Conservation (phyloP, 2,113 vertebrate genomes). For the Rhombomys opimus region DNA sequence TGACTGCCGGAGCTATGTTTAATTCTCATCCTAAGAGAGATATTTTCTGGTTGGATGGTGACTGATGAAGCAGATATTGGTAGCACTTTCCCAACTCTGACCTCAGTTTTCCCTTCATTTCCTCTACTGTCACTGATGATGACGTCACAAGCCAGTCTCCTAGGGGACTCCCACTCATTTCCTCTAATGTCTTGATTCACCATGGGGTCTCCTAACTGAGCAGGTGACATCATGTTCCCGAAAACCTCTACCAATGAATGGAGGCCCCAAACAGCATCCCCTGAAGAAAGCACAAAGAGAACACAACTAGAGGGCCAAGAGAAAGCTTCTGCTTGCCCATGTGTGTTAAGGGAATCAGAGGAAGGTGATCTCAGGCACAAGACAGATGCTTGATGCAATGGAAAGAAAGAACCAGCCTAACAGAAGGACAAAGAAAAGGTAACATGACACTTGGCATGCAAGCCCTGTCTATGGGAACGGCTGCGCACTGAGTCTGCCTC, state of each 20-base stretch:
- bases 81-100: conserved; percentile 6
- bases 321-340: conserved; percentile 35
- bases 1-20: not conserved
- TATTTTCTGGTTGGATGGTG: not conserved
- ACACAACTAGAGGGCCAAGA: not conserved
- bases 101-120: conserved; percentile 62
- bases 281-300: conserved; percentile 34
- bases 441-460: not conserved
- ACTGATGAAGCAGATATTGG: conserved; percentile 21
- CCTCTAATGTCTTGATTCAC: conserved; percentile 63
- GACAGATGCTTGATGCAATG: not conserved
- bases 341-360: conserved; percentile 2
- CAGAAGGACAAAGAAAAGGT: conserved; percentile 20
- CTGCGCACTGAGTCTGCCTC: not conserved
- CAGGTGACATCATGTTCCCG: conserved; percentile 17
- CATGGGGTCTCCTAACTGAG: conserved; percentile 41
- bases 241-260: conserved; percentile 41
- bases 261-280: not conserved
- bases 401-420: conserved; percentile 24
- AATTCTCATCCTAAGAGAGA: not conserved
- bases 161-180: conserved; percentile 64
- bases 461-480: not conserved
- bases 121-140: conserved; percentile 57
- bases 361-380: not conserved
- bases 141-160: conserved; percentile 59